These are phyloP conservation scores for Mycteria americana DNA, from an alignment of 2,797 vertebrate genomes.

Conservation along the genomic window DNA sequence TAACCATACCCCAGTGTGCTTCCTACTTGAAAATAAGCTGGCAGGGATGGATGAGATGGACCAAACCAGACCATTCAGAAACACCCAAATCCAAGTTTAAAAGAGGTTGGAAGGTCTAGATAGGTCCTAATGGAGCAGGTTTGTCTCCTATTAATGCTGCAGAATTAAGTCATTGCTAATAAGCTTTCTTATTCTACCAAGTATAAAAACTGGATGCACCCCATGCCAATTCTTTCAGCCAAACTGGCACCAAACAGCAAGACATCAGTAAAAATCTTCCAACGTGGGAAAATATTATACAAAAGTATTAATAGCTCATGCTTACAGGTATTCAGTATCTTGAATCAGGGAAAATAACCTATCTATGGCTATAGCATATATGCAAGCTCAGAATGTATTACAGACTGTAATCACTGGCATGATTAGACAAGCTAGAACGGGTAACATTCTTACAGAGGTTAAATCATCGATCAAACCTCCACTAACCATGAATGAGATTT, in stretches of 20 bases:
- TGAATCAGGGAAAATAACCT: neutral
- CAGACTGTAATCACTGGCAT: neutral
- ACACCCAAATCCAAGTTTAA: neutral
- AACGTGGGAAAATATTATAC: neutral
- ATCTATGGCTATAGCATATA: neutral
- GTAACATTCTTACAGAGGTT: neutral
- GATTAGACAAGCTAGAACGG: neutral
- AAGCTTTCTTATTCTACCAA: neutral
- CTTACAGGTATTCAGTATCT: neutral
- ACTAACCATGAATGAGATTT: neutral
- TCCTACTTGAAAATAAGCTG: neutral
- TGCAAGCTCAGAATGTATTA: neutral
- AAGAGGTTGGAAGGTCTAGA: neutral
- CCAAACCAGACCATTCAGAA: neutral
- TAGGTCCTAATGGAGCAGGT: neutral
- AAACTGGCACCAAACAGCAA: neutral
- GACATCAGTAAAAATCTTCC: neutral
- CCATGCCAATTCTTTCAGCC: neutral
- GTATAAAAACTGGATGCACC: neutral
- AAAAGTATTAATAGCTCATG: neutral
- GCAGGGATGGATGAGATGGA: neutral
- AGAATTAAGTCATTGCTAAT: neutral
- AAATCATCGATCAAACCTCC: neutral
- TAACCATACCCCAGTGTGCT: neutral
- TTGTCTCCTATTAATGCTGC: neutral